phyloP scores from a whole-genome alignment of 1,140 invertebrate genomes.

The Drosophila punjabiensis region DNA sequence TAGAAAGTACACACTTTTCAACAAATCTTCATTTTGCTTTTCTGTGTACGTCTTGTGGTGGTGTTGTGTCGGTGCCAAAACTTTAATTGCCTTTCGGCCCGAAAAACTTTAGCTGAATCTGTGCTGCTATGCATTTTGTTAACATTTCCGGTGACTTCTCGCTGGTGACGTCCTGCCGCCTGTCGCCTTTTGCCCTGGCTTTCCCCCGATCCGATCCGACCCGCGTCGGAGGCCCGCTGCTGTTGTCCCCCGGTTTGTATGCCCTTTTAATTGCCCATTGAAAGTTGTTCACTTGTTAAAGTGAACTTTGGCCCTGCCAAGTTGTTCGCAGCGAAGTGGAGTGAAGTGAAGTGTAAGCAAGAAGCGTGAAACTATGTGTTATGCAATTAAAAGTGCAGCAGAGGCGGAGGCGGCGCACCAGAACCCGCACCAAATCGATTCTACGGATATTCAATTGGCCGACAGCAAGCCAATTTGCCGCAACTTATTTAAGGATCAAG shows the following conservation, averaged over 20 bases:
- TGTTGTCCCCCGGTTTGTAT: conserved; percentile 70
- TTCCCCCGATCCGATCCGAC: background rate
- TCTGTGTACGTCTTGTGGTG: conserved; percentile 20
- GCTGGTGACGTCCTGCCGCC: conserved; percentile 28
- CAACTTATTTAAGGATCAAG: conserved; percentile 45
- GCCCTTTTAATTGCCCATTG: conserved; percentile 83
- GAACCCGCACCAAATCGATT: conserved; percentile 59
- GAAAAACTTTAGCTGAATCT: conserved; percentile 74
- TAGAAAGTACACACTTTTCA: background rate
- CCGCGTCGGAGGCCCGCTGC: conserved; percentile 10
- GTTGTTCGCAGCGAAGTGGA: conserved; percentile 23
- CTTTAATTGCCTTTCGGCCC: conserved; percentile 76
- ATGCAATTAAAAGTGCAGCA: conserved; percentile 71
- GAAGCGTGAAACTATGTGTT: conserved; percentile 79
- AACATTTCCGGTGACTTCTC: conserved; percentile 76
- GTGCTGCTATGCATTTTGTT: conserved; percentile 71
- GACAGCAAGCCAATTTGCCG: conserved; percentile 40
- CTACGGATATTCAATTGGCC: conserved; percentile 54
- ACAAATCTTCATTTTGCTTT: no score
- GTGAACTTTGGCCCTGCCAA: conserved; percentile 72
- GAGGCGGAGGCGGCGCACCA: conserved; percentile 32
- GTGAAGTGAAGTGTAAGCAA: conserved; percentile 70
- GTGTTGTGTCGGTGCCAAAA: conserved; percentile 56
- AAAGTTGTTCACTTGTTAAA: conserved; percentile 84
- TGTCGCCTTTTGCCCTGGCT: background rate